These are phyloP conservation scores for Erebia epiphron DNA, from an alignment of 2,888 invertebrate species.

Conservation along the genomic window DNA sequence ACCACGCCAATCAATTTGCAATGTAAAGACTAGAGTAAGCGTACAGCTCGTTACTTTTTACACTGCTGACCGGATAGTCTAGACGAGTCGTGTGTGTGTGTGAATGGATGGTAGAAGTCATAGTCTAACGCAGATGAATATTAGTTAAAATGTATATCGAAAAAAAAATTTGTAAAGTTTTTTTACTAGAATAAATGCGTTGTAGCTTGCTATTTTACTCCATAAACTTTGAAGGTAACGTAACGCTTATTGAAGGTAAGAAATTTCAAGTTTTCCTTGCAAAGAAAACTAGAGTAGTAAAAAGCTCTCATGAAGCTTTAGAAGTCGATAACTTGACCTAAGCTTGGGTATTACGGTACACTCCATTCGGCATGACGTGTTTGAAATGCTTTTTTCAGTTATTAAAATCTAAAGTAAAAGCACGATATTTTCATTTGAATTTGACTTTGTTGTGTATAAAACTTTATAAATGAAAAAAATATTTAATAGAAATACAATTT, in stretches of 20 bases:
- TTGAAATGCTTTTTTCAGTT: slow-evolving; percentile 8
- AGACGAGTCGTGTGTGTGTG: too few species aligned
- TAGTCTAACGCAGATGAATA: too few species aligned
- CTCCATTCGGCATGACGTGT: neutral
- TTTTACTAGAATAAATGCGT: too few species aligned
- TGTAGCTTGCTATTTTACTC: too few species aligned
- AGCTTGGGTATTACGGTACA: slow-evolving; percentile 2
- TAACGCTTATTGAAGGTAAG: neutral
- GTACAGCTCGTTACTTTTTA: too few species aligned
- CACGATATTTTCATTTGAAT: too few species aligned
- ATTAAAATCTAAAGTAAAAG: neutral
- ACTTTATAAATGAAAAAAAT: neutral
- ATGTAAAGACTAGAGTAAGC: too few species aligned
- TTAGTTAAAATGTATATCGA: too few species aligned
- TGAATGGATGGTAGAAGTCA: too few species aligned
- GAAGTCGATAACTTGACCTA: slow-evolving; percentile 6
- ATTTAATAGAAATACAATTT: neutral
- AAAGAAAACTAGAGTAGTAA: slow-evolving; percentile 2
- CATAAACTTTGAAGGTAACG: neutral
- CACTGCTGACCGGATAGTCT: too few species aligned
- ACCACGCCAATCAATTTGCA: too few species aligned
- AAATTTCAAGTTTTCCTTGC: neutral
- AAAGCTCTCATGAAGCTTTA: neutral
- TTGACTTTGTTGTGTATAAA: neutral
- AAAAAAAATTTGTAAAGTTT: too few species aligned